Conservation (phyloP, 2,113 vertebrate genomes). For the Platichthys flesus region DNA sequence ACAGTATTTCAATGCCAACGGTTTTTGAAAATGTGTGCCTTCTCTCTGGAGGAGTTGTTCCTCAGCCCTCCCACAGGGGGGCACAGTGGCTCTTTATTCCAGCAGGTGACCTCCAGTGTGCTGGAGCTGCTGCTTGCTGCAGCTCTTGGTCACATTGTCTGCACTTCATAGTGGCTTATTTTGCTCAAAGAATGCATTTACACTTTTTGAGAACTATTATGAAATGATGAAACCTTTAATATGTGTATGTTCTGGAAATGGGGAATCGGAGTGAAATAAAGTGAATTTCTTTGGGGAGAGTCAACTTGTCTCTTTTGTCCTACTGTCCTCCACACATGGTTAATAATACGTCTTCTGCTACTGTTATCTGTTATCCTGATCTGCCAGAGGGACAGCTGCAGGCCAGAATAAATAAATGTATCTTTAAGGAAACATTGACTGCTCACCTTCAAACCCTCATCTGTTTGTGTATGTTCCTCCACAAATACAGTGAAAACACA, state of each 20-base stretch:
- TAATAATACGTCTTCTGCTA: neutral
- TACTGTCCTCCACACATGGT: neutral
- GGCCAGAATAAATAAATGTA: neutral
- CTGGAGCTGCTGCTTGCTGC: constrained; percentile 59
- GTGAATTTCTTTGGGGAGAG: constrained; percentile 37
- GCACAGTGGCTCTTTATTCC: constrained; percentile 54
- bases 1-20: constrained; percentile 76
- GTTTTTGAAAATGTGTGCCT: constrained; percentile 78
- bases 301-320: neutral
- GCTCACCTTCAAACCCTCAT: neutral
- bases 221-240: constrained; percentile 59
- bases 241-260: constrained; percentile 38
- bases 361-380: neutral
- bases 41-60: constrained; percentile 69
- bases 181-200: constrained; percentile 67
- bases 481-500: too few species aligned
- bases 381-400: neutral
- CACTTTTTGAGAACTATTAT: constrained; percentile 62
- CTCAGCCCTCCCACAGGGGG: constrained; percentile 49
- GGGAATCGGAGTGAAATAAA: constrained; percentile 64
- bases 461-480: too few species aligned
- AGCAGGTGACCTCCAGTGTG: constrained; percentile 48
- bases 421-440: neutral
- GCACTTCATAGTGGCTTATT: constrained; percentile 74
- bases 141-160: constrained; percentile 54